Percentiles rank a stretch among this genome's conserved stretches.
These are phyloP conservation scores for Dicrurus megarhynchus DNA, from an alignment of 2,113 vertebrate genomes.

Conservation along the genomic window DNA sequence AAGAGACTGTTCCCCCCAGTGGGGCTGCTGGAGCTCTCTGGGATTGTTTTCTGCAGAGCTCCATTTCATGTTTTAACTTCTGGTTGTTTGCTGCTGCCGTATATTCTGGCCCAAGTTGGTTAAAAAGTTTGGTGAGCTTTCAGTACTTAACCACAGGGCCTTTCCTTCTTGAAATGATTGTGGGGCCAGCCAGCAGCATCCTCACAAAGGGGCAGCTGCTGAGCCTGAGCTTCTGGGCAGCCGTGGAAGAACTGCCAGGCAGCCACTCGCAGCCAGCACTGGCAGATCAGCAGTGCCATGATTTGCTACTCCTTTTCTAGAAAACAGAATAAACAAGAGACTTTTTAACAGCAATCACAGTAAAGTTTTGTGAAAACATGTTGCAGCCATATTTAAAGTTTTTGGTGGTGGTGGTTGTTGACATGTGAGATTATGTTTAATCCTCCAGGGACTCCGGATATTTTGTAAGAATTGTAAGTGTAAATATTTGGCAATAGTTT, in stretches of 20 bases:
- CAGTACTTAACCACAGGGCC: not conserved
- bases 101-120: not conserved
- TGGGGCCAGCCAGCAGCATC: not conserved
- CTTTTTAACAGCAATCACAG: not conserved
- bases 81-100: not conserved
- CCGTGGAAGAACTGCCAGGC: not conserved
- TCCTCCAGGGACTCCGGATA: conserved; percentile 37
- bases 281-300: not conserved
- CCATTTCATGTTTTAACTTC: fast-evolving
- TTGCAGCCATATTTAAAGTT: conserved; percentile 22
- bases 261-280: not conserved
- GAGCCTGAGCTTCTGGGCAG: not conserved
- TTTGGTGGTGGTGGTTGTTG: conserved; percentile 37
- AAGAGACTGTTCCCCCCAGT: not conserved
- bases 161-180: not conserved
- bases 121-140: not conserved
- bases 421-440: conserved; percentile 57
- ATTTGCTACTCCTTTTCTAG: not conserved
- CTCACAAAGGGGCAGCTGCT: not conserved
- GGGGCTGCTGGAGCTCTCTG: not conserved
- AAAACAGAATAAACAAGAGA: not conserved
- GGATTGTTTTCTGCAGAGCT: not conserved
- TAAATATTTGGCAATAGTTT: conserved; percentile 65
- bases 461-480: conserved; percentile 64
- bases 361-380: conserved; percentile 12